A percentile compares a stretch with the other conserved stretches of the same genome.
phyloP scores from a whole-genome alignment of 2,113 vertebrate species.

The Tragelaphus strepsiceros region DNA sequence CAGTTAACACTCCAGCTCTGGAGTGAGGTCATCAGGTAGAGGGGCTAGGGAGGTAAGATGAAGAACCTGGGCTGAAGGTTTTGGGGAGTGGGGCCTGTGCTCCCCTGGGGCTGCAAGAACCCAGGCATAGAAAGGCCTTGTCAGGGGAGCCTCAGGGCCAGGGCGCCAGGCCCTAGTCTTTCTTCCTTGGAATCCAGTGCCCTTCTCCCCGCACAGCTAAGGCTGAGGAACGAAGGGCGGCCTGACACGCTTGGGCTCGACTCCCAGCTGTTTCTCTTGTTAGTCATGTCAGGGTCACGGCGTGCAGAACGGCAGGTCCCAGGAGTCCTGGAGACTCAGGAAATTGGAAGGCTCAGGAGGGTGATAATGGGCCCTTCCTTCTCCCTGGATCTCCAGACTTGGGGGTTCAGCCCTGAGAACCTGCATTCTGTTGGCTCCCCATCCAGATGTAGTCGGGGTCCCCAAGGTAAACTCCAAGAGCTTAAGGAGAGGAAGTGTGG shows the following conservation, averaged over 20 bases:
- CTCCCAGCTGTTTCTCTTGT: background rate
- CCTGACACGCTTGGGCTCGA: background rate
- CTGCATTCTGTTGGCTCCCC: background rate
- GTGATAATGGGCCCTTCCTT: background rate
- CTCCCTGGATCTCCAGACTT: background rate
- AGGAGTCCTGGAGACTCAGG: background rate
- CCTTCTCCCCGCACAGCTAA: background rate
- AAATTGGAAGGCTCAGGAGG: background rate
- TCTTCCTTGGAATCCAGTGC: background rate
- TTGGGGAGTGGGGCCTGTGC: background rate
- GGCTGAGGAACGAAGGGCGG: background rate
- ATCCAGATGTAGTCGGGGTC: background rate
- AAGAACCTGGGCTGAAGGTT: background rate
- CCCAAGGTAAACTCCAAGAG: background rate
- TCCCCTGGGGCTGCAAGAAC: background rate
- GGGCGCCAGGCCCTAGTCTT: background rate
- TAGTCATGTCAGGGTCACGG: background rate
- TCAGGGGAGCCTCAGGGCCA: background rate
- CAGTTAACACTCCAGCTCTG: background rate
- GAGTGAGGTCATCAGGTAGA: background rate
- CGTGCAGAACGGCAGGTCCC: background rate
- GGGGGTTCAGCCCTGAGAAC: background rate
- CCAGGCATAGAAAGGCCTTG: background rate
- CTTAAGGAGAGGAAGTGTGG: background rate
- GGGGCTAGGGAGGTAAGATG: background rate